These are phyloP conservation scores for Potamarius usumacintae DNA, from an alignment of 2,113 vertebrate species.

Conservation along the genomic window DNA sequence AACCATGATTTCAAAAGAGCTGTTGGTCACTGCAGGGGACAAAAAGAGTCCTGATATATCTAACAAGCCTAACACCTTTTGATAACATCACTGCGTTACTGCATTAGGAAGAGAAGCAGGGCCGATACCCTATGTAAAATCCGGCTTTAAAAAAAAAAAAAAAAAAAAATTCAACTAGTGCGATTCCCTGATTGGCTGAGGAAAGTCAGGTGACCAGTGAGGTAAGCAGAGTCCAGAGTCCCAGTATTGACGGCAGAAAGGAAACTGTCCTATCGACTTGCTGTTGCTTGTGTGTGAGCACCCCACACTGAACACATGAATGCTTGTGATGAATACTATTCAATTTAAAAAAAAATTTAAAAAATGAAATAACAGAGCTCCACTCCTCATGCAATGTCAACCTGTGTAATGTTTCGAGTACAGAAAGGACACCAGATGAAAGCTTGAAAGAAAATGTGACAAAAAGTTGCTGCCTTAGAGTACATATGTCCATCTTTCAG, in stretches of 20 bases:
- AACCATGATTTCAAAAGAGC: slow-evolving; percentile 67
- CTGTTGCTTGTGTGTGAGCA: slow-evolving; percentile 53
- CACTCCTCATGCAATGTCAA: slow-evolving; percentile 68
- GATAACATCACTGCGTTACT: slow-evolving; percentile 40
- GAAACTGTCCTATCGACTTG: slow-evolving; percentile 61
- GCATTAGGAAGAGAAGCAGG: slow-evolving; percentile 58
- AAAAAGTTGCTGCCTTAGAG: slow-evolving; percentile 66
- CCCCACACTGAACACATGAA: slow-evolving; percentile 58
- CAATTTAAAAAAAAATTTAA: slow-evolving; percentile 50
- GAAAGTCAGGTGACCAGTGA: slow-evolving; percentile 79
- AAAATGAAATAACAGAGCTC: slow-evolving; percentile 59
- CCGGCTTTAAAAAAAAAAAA: slow-evolving; percentile 62
- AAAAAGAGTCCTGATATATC: slow-evolving; percentile 62
- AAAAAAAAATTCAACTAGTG: slow-evolving; percentile 70
- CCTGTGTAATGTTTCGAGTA: slow-evolving; percentile 61
- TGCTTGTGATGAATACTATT: slow-evolving; percentile 62
- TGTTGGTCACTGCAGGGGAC: slow-evolving; percentile 60
- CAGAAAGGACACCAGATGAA: slow-evolving; percentile 62
- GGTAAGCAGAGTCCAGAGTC: slow-evolving; percentile 71
- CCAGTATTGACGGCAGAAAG: slow-evolving; percentile 65
- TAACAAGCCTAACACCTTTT: slow-evolving; percentile 22
- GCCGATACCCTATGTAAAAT: slow-evolving; percentile 64
- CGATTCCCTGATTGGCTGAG: slow-evolving; percentile 83
- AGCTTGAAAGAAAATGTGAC: slow-evolving; percentile 52
- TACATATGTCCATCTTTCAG: slow-evolving; percentile 60